These are phyloP conservation scores for Anseranas semipalmata DNA, from an alignment of 2,113 vertebrate genomes.

Conservation along the genomic window DNA sequence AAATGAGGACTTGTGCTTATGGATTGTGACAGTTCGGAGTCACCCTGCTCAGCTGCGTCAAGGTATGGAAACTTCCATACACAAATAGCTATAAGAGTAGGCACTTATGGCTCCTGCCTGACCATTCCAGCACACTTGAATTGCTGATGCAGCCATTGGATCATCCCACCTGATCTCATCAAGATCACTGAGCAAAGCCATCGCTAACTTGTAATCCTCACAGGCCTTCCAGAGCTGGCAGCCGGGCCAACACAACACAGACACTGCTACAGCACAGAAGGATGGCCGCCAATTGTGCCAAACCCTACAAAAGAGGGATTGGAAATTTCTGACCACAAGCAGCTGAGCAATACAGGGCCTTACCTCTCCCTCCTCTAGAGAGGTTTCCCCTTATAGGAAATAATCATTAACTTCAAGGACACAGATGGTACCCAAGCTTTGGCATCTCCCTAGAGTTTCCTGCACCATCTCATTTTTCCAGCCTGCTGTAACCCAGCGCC, in stretches of 20 bases:
- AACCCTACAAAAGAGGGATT: rapidly evolving
- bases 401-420: background rate
- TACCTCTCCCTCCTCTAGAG: background rate
- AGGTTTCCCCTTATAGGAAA: background rate
- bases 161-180: background rate
- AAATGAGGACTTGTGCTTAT: background rate
- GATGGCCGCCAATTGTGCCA: background rate
- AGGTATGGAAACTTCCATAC: background rate
- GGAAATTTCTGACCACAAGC: background rate
- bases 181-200: background rate
- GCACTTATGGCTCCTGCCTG: background rate
- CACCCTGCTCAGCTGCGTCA: background rate
- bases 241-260: too few relatives aligned
- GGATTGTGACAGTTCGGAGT: background rate
- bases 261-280: background rate
- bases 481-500: background rate
- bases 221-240: background rate
- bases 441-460: background rate
- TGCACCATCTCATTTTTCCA: background rate
- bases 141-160: background rate
- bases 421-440: background rate
- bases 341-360: background rate
- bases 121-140: background rate
- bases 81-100: background rate
- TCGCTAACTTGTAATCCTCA: background rate